Conservation (phyloP, 1,140 invertebrate species). For the Dendroctonus valens region DNA sequence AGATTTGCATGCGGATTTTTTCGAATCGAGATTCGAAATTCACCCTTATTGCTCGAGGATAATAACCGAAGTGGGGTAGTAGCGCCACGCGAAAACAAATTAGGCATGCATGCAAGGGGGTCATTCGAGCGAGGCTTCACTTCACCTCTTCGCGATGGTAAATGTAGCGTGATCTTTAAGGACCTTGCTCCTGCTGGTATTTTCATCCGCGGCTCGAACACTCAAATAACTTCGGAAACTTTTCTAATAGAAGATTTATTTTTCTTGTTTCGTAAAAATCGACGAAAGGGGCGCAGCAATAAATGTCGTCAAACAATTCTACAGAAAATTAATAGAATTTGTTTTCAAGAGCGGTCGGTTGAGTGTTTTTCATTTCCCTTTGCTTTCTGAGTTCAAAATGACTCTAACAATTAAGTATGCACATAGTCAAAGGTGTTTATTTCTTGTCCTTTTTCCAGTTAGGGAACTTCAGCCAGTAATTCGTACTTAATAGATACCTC, state of each 20-base stretch:
- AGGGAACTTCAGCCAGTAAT: too few species aligned
- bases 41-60: conserved; percentile 28
- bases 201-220: conserved; percentile 23
- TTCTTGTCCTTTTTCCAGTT: too few species aligned
- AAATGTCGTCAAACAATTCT: too few species aligned
- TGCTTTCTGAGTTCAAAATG: too few species aligned
- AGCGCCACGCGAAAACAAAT: conserved; percentile 28
- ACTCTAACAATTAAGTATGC: too few species aligned
- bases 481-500: too few species aligned
- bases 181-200: conserved; percentile 19
- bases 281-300: too few species aligned
- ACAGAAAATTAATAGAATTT: too few species aligned
- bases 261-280: background rate
- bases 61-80: conserved; percentile 30
- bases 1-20: conserved; percentile 27
- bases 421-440: too few species aligned
- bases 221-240: conserved; percentile 21
- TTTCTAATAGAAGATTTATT: conserved; percentile 13
- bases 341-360: too few species aligned
- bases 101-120: conserved; percentile 31
- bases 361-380: too few species aligned
- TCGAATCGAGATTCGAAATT: conserved; percentile 25
- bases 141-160: conserved; percentile 19
- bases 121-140: conserved; percentile 22
- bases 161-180: conserved; percentile 27